Conservation (phyloP, 2,113 vertebrate genomes). For the Varanus salvator region DNA sequence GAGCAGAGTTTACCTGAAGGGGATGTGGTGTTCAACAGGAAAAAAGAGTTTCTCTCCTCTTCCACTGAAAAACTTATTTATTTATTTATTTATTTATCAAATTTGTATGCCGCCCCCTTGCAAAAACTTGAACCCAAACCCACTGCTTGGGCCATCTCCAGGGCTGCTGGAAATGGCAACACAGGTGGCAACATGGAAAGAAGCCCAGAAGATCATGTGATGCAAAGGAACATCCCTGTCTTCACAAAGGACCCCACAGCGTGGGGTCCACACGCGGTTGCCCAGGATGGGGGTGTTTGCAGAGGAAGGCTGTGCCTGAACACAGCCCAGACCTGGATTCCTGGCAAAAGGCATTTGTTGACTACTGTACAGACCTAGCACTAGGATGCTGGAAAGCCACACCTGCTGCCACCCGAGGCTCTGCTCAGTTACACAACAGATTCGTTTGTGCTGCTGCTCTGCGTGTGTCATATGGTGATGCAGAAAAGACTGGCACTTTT, state of each 20-base stretch:
- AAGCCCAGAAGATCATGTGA: neutral
- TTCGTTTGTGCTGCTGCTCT: slow-evolving; percentile 61
- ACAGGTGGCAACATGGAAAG: neutral
- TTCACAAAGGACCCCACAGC: neutral
- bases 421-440: slow-evolving; percentile 61
- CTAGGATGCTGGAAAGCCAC: slow-evolving; percentile 44
- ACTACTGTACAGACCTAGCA: slow-evolving; percentile 51
- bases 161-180: neutral
- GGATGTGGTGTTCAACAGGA: no score
- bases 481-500: slow-evolving; percentile 64
- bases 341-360: slow-evolving; percentile 53
- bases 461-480: slow-evolving; percentile 70
- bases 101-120: no score
- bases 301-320: neutral
- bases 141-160: no score
- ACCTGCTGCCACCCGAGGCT: slow-evolving; percentile 53
- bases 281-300: neutral
- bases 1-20: no score
- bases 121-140: neutral
- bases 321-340: slow-evolving; percentile 2
- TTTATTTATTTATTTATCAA: no score
- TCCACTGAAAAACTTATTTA: neutral
- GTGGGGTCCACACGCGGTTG: neutral
- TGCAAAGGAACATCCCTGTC: neutral
- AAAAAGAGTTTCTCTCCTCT: no score